phyloP scores from a whole-genome alignment of 2,797 vertebrate genomes.

The Sphaeramia orbicularis region DNA sequence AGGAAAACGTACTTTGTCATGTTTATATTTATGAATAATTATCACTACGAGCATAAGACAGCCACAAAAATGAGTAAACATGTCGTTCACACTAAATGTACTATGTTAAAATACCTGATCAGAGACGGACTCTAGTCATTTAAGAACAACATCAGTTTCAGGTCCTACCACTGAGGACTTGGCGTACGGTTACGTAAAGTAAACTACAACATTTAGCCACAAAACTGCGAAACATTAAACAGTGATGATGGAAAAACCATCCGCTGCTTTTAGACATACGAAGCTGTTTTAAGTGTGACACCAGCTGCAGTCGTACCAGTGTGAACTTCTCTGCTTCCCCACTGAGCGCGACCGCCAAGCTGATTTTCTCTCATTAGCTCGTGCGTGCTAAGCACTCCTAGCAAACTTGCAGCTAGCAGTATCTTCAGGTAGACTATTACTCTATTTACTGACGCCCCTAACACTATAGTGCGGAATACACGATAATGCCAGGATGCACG shows the following conservation, averaged over 20 bases:
- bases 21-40: too few species aligned
- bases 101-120: background rate
- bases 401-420: slow-evolving; percentile 57
- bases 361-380: slow-evolving; percentile 44
- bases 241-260: accelerated
- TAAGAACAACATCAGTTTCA: background rate
- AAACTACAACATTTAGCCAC: slow-evolving; percentile 3
- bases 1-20: too few species aligned
- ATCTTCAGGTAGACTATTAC: slow-evolving; percentile 11
- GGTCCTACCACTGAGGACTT: background rate
- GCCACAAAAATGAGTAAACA: background rate
- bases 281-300: accelerated
- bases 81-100: background rate
- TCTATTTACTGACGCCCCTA: slow-evolving; percentile 12
- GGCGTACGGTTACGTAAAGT: slow-evolving; percentile 51
- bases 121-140: background rate
- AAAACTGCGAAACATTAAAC: background rate
- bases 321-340: background rate
- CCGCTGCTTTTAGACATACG: accelerated
- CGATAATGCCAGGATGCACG: accelerated
- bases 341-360: slow-evolving; percentile 42
- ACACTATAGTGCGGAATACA: background rate
- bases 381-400: slow-evolving; percentile 54
- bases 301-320: accelerated
- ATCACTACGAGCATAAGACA: too few species aligned